Conservation (phyloP, 2,113 vertebrate genomes). For the Podarcis raffonei region DNA sequence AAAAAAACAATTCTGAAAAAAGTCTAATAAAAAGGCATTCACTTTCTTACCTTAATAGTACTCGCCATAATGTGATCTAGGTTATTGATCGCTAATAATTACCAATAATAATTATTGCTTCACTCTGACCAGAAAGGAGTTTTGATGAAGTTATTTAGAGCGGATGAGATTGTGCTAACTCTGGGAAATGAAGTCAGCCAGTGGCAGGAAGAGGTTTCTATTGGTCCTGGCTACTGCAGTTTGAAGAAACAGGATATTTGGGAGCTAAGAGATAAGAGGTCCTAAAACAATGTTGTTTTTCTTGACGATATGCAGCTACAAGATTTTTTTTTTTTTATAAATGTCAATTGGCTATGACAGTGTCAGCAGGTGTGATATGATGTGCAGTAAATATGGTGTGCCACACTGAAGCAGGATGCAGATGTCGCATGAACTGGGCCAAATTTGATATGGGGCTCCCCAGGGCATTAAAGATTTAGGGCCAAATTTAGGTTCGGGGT, state of each 20-base stretch:
- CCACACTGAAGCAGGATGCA: slow-evolving; percentile 78
- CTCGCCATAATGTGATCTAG: slow-evolving; percentile 87
- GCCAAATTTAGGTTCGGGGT: slow-evolving; percentile 45
- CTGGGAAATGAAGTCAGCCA: slow-evolving; percentile 95
- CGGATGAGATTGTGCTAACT: slow-evolving; percentile 96
- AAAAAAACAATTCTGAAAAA: slow-evolving; percentile 58
- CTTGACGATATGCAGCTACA: slow-evolving; percentile 85
- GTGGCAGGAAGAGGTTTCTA: slow-evolving; percentile 94
- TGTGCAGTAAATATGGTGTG: slow-evolving; percentile 68
- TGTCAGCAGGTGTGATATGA: slow-evolving; percentile 78
- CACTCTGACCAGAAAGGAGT: slow-evolving; percentile 85
- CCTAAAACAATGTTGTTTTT: slow-evolving; percentile 95
- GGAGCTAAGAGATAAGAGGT: slow-evolving; percentile 91
- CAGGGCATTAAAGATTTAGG: slow-evolving; percentile 49
- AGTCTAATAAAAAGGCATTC: slow-evolving; percentile 59
- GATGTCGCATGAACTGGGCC: slow-evolving; percentile 76
- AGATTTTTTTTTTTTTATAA: slow-evolving; percentile 64
- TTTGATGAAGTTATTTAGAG: slow-evolving; percentile 90
- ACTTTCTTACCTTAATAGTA: slow-evolving; percentile 91
- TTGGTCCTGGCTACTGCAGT: slow-evolving; percentile 88
- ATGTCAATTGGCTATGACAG: slow-evolving; percentile 71
- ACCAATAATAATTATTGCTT: slow-evolving; percentile 87
- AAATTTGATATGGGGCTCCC: slow-evolving; percentile 64
- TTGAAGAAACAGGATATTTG: slow-evolving; percentile 97
- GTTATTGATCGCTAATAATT: slow-evolving; percentile 85